These are phyloP conservation scores for Ptychodera flava DNA, from an alignment of 35 echinoderm and acorn worm species.

Conservation along the genomic window DNA sequence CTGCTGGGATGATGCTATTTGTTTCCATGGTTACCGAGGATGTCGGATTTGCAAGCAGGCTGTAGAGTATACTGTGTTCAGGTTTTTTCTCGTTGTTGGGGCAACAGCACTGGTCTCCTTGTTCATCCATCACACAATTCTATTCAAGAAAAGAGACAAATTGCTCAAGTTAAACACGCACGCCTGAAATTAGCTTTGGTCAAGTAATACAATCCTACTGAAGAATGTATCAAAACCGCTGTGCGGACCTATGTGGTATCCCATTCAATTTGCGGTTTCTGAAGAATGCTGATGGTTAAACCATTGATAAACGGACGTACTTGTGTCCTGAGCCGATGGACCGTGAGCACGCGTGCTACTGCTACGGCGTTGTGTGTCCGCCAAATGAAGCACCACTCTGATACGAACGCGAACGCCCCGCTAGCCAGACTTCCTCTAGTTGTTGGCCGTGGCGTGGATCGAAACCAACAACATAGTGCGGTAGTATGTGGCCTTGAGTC, in stretches of 20 bases:
- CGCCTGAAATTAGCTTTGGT: not conserved
- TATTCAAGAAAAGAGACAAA: not conserved
- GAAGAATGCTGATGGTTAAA: not conserved
- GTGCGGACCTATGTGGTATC: not conserved
- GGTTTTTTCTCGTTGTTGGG: not conserved
- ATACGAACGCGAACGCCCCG: too few species aligned
- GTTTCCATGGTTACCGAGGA: not conserved
- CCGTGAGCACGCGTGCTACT: too few species aligned
- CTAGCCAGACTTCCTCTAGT: too few species aligned
- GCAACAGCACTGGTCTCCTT: not conserved
- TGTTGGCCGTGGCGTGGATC: too few species aligned
- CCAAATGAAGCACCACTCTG: too few species aligned
- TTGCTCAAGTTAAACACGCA: too few species aligned
- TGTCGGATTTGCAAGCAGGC: not conserved
- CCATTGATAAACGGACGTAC: too few species aligned
- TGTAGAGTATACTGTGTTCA: not conserved
- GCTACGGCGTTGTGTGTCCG: too few species aligned
- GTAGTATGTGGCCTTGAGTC: too few species aligned
- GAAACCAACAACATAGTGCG: too few species aligned
- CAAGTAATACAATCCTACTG: not conserved
- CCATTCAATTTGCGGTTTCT: not conserved
- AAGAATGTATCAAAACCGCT: not conserved
- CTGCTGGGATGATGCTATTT: not conserved
- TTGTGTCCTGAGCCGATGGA: too few species aligned
- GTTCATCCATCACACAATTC: not conserved